These are phyloP conservation scores for Ichneumoninae sp. DNA, from an alignment of 2,888 invertebrate species.

Conservation along the genomic window DNA sequence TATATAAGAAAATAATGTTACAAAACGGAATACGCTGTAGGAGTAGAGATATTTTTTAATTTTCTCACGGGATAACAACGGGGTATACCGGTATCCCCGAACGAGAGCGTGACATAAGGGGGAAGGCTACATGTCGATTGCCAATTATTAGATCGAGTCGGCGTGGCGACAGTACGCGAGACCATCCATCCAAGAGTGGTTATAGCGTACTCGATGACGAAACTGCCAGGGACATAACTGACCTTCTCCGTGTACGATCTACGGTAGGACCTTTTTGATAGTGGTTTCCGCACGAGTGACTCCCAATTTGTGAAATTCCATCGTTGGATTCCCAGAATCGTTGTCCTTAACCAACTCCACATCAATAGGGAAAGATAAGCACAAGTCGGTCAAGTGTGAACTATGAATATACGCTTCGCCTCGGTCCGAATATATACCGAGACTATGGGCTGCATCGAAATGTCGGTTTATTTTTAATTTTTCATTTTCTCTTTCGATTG, in stretches of 20 bases:
- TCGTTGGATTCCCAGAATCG: slow-evolving; percentile 53
- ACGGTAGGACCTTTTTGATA: slow-evolving; percentile 48
- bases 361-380: slow-evolving; percentile 31
- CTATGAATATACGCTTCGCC: slow-evolving; percentile 26
- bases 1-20: too few species aligned
- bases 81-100: not conserved
- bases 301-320: slow-evolving; percentile 58
- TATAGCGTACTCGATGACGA: slow-evolving; percentile 40
- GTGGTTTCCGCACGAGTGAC: slow-evolving; percentile 46
- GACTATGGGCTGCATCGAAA: slow-evolving; percentile 15
- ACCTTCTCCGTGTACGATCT: not conserved
- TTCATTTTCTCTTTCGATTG: slow-evolving; percentile 6
- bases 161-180: not conserved
- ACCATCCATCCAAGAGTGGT: slow-evolving; percentile 15
- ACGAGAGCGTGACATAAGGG: not conserved
- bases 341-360: slow-evolving; percentile 31
- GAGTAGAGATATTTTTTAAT: not conserved
- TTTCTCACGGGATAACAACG: not conserved
- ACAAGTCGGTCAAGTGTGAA: slow-evolving; percentile 69
- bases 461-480: slow-evolving; percentile 17
- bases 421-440: slow-evolving; percentile 18
- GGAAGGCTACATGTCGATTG: slow-evolving; percentile 23
- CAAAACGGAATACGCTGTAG: not conserved
- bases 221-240: slow-evolving; percentile 40
- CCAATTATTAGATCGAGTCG: slow-evolving; percentile 38